Percentiles rank a stretch among this genome's conserved stretches.
Evolutionary conservation across 2,888 invertebrate species (phyloP).

Genomic region (Hartigia nigra): DNA sequence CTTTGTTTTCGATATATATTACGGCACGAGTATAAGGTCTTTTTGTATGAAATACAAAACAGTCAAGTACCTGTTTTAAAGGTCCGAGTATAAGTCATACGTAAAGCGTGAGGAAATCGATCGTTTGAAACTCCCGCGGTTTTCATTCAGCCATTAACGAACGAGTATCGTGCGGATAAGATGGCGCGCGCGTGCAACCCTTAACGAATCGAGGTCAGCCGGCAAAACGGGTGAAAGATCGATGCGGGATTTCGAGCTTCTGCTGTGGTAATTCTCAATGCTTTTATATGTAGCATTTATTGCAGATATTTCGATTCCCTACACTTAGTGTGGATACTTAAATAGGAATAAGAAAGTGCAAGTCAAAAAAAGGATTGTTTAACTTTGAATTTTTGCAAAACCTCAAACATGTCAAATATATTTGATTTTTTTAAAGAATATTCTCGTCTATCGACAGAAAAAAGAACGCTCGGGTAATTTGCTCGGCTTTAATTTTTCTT

Average conservation of each 20-base stretch:
- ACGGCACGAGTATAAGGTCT: not conserved
- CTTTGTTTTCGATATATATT: not conserved
- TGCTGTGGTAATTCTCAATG: not conserved
- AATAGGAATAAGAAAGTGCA: not conserved
- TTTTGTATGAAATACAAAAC: not conserved
- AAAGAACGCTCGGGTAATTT: not conserved
- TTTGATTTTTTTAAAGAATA: not conserved
- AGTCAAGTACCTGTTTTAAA: too few relatives aligned
- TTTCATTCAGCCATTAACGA: not conserved
- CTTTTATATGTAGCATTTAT: not conserved
- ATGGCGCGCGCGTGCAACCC: not conserved
- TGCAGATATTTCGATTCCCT: not conserved
- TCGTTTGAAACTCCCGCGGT: not conserved
- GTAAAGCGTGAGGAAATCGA: not conserved
- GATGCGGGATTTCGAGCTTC: not conserved
- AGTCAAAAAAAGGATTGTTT: not conserved
- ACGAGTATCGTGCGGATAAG: not conserved
- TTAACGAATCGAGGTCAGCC: not conserved
- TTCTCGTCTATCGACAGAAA: not conserved
- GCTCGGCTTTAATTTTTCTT: not conserved
- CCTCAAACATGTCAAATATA: not conserved
- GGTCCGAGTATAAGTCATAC: not conserved
- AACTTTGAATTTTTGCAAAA: not conserved
- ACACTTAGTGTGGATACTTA: not conserved
- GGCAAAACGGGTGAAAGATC: not conserved